Percentiles rank a stretch among this genome's conserved stretches.
phyloP scores from a whole-genome alignment of 2,888 invertebrate species.

The Tenthredo scrophulariae region DNA sequence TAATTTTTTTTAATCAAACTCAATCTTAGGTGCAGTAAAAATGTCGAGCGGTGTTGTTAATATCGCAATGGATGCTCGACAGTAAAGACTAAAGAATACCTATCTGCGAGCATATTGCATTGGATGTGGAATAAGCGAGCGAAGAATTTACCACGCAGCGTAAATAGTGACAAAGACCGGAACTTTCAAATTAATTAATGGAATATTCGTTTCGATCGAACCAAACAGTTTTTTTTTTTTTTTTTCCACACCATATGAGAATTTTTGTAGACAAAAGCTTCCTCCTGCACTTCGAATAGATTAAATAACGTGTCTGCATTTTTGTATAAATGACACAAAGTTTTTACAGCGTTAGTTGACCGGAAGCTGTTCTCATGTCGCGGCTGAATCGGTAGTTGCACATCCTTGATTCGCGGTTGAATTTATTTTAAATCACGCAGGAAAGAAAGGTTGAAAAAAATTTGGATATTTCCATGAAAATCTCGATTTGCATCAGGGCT shows the following conservation, averaged over 20 bases:
- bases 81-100: not conserved
- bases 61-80: not conserved
- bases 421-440: not conserved
- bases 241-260: not conserved
- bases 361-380: not conserved
- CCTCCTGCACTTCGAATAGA: not conserved
- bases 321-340: not conserved
- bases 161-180: not conserved
- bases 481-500: not conserved
- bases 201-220: not conserved
- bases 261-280: not conserved
- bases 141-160: not conserved
- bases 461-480: not conserved
- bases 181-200: not conserved
- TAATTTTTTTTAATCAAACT: slow-evolving; percentile 19
- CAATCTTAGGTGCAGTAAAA: not conserved
- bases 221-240: not conserved
- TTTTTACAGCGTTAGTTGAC: not conserved
- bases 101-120: not conserved
- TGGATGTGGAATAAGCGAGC: not conserved
- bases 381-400: not conserved
- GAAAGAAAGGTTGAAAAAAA: not conserved
- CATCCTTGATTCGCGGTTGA: not conserved
- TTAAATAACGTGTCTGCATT: not conserved
- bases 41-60: not conserved